These are phyloP conservation scores for Venustaconcha ellipsiformis DNA, from an alignment of 1,140 invertebrate species.

Conservation along the genomic window DNA sequence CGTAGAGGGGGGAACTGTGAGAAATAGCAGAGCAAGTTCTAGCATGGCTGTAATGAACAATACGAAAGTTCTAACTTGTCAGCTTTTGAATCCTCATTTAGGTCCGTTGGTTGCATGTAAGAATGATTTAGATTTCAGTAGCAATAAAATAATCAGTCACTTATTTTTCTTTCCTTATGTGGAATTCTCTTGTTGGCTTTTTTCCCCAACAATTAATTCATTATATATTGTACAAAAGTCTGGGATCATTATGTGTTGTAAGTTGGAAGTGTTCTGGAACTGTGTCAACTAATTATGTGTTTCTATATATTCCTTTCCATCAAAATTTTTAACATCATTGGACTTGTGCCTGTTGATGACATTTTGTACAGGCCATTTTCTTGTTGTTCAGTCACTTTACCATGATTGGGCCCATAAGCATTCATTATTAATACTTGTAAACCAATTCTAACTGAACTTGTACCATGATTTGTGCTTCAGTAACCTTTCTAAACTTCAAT, in stretches of 20 bases:
- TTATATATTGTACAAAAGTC: slow-evolving; percentile 9
- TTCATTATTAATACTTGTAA: slow-evolving; percentile 18
- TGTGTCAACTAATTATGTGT: slow-evolving; percentile 7
- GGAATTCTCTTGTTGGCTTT: not conserved
- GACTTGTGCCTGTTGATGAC: slow-evolving; percentile 6
- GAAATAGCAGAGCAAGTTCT: too few species aligned
- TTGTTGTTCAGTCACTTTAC: slow-evolving; percentile 2
- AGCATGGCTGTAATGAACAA: not conserved
- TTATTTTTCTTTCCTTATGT: not conserved
- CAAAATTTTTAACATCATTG: slow-evolving; percentile 14
- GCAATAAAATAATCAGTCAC: slow-evolving; percentile 9
- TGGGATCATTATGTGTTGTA: slow-evolving; percentile 10
- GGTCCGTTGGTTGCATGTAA: not conserved
- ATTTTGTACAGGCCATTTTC: slow-evolving; percentile 9
- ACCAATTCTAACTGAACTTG: too few species aligned
- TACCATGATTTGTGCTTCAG: too few species aligned
- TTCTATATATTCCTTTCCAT: slow-evolving; percentile 4
- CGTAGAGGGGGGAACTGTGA: too few species aligned
- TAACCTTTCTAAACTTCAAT: too few species aligned
- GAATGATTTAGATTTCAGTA: not conserved
- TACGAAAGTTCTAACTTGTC: not conserved
- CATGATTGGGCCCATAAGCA: slow-evolving; percentile 10
- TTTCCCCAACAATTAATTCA: not conserved
- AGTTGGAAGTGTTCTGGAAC: slow-evolving; percentile 10
- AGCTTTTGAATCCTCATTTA: not conserved